phyloP scores from a whole-genome alignment of 2,797 vertebrate species.

The Poecilia gillii region DNA sequence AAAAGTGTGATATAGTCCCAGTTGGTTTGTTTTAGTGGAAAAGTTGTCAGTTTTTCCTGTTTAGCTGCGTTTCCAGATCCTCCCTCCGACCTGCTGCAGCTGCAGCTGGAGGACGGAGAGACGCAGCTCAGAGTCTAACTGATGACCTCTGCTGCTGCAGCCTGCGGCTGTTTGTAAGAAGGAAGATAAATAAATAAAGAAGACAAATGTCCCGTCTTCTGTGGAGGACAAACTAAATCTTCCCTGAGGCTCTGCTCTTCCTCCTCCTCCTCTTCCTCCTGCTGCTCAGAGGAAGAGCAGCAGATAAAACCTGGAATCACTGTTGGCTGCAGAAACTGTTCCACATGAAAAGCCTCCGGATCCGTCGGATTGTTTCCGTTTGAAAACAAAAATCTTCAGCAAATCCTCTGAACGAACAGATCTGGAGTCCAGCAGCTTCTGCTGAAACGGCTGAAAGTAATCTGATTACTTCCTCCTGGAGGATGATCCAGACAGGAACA shows the following conservation, averaged over 20 bases:
- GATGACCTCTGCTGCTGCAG: constrained; percentile 10
- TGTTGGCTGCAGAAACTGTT: not conserved
- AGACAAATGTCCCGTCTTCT: constrained; percentile 39
- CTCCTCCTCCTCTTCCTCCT: not conserved
- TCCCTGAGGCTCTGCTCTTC: constrained; percentile 16
- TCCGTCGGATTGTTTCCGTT: not conserved
- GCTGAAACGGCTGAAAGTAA: too few relatives aligned
- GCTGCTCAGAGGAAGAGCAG: constrained; percentile 29
- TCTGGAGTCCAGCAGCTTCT: not conserved
- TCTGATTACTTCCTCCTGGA: too few relatives aligned
- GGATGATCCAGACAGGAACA: too few relatives aligned
- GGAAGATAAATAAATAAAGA: constrained; percentile 40
- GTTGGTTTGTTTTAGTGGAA: too few relatives aligned
- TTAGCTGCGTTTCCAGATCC: too few relatives aligned
- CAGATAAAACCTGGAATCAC: constrained; percentile 10
- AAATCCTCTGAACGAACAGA: not conserved
- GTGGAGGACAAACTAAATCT: constrained; percentile 46
- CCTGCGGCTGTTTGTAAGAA: constrained; percentile 42
- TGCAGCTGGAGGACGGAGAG: constrained; percentile 38
- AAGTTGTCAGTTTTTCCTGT: too few relatives aligned
- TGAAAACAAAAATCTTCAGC: not conserved
- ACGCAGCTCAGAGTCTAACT: constrained; percentile 9
- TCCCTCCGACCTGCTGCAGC: too few relatives aligned
- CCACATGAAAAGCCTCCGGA: not conserved
- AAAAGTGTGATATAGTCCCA: too few relatives aligned